Percentiles rank a stretch among this genome's conserved stretches.
Conservation (phyloP, 2,888 invertebrate species). For the Heteropelma amictum region DNA sequence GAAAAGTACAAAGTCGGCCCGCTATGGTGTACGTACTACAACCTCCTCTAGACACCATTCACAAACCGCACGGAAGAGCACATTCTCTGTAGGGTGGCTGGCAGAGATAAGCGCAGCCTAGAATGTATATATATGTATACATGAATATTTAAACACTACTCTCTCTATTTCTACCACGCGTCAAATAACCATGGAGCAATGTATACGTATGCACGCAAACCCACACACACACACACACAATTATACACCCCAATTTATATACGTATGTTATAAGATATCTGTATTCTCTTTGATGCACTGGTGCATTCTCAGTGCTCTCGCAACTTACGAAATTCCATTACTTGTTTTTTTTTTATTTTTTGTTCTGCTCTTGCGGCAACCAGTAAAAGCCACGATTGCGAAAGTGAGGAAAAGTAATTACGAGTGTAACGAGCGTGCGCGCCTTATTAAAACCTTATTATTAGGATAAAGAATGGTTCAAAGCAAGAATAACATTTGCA, state of each 20-base stretch:
- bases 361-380: conserved; percentile 10
- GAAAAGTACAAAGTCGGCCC: conserved; percentile 52
- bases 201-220: not conserved
- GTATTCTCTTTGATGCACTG: conserved; percentile 17
- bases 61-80: conserved; percentile 40
- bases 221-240: no score
- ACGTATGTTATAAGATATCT: no score
- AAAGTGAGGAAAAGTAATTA: conserved; percentile 45
- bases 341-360: conserved; percentile 28
- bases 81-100: conserved; percentile 44
- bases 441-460: conserved; percentile 13
- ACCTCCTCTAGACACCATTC: conserved; percentile 23
- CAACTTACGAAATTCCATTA: conserved; percentile 47
- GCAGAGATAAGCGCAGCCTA: conserved; percentile 45
- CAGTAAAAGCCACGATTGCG: conserved; percentile 46
- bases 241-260: no score
- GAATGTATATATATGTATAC: not conserved
- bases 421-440: conserved; percentile 36
- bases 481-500: not conserved
- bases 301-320: conserved; percentile 4
- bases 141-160: not conserved
- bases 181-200: conserved; percentile 16
- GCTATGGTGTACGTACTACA: conserved; percentile 36
- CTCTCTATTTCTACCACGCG: conserved; percentile 30
- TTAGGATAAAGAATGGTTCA: not conserved